Evolutionary conservation across 1,140 invertebrate species (phyloP).

Genomic region (Lepidostoma basale): DNA sequence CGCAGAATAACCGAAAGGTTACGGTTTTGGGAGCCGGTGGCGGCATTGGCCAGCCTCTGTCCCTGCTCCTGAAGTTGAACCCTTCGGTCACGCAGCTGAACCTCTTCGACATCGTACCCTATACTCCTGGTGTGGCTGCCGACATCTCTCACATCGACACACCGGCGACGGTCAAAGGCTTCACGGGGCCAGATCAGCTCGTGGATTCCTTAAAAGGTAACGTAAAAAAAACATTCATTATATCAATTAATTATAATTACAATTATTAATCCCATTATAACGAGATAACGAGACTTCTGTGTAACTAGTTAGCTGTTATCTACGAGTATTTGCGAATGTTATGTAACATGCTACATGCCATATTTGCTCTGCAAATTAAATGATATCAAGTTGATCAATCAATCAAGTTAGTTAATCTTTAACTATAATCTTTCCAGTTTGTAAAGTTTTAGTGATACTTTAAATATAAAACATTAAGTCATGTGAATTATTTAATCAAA

Average conservation of each 20-base stretch:
- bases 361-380: background rate
- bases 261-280: background rate
- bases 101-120: slow-evolving; percentile 91
- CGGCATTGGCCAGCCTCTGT: slow-evolving; percentile 97
- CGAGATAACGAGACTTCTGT: slow-evolving; percentile 5
- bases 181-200: slow-evolving; percentile 76
- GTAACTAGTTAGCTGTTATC: background rate
- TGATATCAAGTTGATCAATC: too few relatives aligned
- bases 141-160: slow-evolving; percentile 98
- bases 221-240: background rate
- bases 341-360: background rate
- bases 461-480: too few relatives aligned
- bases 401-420: too few relatives aligned
- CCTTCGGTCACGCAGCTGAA: slow-evolving; percentile 81
- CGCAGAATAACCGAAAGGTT: slow-evolving; percentile 81
- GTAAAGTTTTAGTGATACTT: too few relatives aligned
- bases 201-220: slow-evolving; percentile 65
- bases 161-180: slow-evolving; percentile 80
- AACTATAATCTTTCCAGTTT: too few relatives aligned
- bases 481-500: too few relatives aligned
- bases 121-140: slow-evolving; percentile 95
- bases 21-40: slow-evolving; percentile 95
- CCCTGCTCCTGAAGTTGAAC: slow-evolving; percentile 92
- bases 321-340: background rate
- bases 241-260: slow-evolving; percentile 5